Base-by-base conservation (phyloP, 2,888 invertebrate genomes). In the Cancer borealis region DNA sequence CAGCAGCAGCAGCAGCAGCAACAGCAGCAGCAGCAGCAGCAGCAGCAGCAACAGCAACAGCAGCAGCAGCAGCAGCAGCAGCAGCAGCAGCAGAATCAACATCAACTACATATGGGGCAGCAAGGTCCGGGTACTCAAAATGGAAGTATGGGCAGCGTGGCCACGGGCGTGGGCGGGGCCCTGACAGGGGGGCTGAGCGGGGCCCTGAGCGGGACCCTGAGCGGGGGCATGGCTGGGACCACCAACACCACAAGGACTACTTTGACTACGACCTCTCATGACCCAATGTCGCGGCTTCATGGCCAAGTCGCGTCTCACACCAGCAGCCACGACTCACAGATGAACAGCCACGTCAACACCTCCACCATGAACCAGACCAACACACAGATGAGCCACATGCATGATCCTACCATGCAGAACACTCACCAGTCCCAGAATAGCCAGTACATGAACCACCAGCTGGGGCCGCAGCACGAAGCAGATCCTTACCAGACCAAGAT, bases 21-120 rank as follows among this genome's bases (percentile, higher is more conserved):
- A 73, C 92, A 94, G 21, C 88, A 92, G 17, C 92, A 66, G 26
- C 92, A 66, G 46, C 30, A 54, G 66, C 21, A 88, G 39, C 88
- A 94, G 21, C 92, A 60, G 14, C 95, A 95, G 88, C 92, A 92
- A 39, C 79, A 92, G n/a, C 91, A 91, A 6, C 92, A 92, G 91
- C 92, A 90, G 49, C 91, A 88, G n/a, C 91, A 93, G 49, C 88
- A 88, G 45, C 93, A 93, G 84, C 93, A 91, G 12, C 88, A 93
- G 21, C 87, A 66, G 30, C 87, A 92, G 39, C 49, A 84, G 84
- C 84, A 84, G 84, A 10, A 21, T 21, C 92, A 92, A 89, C 92
- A 94, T 39, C 88, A 92, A n/a, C 90, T 79, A 21, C 92, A 79
- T 47, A 46, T 66, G 90, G 47, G 88, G 60, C 92, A 95, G 45